A percentile compares a stretch with the other conserved stretches of the same genome.
phyloP scores from a whole-genome alignment of 2,113 vertebrate species.

The Cynopterus brachyotis region DNA sequence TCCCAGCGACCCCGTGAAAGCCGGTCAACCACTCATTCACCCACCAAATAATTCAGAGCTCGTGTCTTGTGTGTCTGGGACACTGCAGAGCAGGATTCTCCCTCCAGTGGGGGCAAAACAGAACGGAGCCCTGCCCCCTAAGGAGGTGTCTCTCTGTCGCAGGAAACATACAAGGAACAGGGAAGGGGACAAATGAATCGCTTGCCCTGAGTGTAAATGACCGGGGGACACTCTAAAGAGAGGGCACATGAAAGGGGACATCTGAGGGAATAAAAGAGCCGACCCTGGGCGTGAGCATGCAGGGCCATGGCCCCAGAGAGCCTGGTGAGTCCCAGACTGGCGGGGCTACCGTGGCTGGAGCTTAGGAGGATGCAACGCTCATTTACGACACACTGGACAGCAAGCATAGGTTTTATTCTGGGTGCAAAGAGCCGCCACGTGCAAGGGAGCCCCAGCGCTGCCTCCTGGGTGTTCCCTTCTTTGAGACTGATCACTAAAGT shows the following conservation, averaged over 20 bases:
- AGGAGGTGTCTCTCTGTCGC: neutral
- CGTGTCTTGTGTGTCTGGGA: too few species aligned
- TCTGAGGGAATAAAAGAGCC: neutral
- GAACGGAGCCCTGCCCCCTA: neutral
- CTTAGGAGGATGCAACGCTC: too few species aligned
- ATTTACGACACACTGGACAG: neutral
- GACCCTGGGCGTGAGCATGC: rapidly evolving
- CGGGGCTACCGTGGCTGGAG: neutral
- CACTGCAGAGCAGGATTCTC: neutral
- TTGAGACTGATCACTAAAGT: neutral
- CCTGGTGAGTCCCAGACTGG: neutral
- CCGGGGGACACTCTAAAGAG: neutral
- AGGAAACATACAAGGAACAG: neutral
- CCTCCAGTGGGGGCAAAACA: neutral
- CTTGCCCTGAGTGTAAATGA: rapidly evolving
- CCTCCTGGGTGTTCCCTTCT: neutral
- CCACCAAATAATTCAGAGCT: too few species aligned
- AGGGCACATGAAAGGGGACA: neutral
- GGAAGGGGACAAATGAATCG: neutral
- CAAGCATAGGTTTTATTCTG: neutral
- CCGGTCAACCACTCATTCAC: neutral
- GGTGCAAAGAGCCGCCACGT: neutral
- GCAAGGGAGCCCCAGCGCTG: rapidly evolving
- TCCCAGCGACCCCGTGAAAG: neutral
- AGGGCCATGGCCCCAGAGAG: neutral